Evolutionary conservation across 2,113 vertebrate species (phyloP).

Genomic region (Corynorhinus townsendii): DNA sequence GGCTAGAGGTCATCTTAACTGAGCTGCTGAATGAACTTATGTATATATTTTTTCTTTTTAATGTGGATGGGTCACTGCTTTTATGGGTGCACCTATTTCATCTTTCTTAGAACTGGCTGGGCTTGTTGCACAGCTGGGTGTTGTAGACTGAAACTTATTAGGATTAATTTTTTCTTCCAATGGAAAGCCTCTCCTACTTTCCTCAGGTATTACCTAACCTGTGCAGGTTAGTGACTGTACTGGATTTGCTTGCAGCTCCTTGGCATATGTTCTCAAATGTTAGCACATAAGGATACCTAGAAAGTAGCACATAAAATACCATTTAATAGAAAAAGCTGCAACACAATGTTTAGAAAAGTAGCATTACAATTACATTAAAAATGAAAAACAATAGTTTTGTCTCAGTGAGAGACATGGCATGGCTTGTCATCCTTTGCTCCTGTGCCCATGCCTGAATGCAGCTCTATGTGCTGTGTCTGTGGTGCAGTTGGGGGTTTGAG

Average conservation of each 20-base stretch:
- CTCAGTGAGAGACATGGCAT: not conserved
- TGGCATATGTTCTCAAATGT: not conserved
- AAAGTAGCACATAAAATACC: not conserved
- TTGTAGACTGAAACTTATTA: conserved; percentile 23
- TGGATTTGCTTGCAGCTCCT: not conserved
- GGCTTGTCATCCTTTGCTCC: not conserved
- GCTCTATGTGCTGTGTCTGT: fast-evolving
- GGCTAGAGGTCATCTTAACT: not conserved
- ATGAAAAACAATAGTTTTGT: not conserved
- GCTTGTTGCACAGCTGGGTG: not conserved
- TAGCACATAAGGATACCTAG: not conserved
- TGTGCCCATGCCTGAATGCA: no score
- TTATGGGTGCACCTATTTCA: not conserved
- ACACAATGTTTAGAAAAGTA: not conserved
- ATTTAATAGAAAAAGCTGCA: not conserved
- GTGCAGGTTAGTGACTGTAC: not conserved
- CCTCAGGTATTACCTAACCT: not conserved
- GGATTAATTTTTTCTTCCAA: not conserved
- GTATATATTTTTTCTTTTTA: not conserved
- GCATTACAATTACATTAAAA: not conserved
- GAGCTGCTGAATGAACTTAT: conserved; percentile 24
- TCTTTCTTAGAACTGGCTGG: not conserved
- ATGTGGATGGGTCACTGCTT: not conserved
- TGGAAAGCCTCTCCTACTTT: not conserved
- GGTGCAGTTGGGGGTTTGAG: not conserved